A percentile compares a stretch with the other conserved stretches of the same genome.
Conservation (phyloP, 2,888 invertebrate genomes). For the Galeopsomyia nigrocyanea region DNA sequence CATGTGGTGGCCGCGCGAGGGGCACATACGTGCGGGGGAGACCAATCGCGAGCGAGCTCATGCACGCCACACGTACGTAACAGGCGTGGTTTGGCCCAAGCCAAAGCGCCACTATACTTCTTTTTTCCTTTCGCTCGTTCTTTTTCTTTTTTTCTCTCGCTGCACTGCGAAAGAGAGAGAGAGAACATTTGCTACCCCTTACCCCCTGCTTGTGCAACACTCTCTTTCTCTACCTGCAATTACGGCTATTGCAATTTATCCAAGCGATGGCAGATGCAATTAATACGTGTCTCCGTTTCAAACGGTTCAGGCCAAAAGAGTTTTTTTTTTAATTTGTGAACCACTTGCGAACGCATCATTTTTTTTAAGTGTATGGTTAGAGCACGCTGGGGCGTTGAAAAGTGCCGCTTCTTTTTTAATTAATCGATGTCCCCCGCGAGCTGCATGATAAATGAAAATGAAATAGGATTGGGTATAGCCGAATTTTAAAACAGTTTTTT, state of each 20-base stretch:
- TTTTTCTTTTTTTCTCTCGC: slow-evolving; percentile 7
- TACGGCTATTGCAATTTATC: slow-evolving; percentile 34
- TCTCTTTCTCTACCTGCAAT: slow-evolving; percentile 12
- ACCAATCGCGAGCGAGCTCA: slow-evolving; percentile 68
- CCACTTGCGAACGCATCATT: too few species aligned
- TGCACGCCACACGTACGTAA: slow-evolving; percentile 59
- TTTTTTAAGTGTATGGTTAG: too few species aligned
- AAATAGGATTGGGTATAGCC: too few species aligned
- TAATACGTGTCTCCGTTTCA: slow-evolving; percentile 26
- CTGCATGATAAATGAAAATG: too few species aligned
- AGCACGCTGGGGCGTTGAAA: too few species aligned
- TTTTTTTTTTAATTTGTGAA: too few species aligned
- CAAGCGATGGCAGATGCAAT: slow-evolving; percentile 27
- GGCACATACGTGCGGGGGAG: slow-evolving; percentile 47
- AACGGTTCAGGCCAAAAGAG: neutral
- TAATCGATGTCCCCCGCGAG: too few species aligned
- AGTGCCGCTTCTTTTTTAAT: too few species aligned
- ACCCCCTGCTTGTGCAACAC: slow-evolving; percentile 26
- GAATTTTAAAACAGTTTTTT: too few species aligned
- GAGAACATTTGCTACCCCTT: slow-evolving; percentile 11
- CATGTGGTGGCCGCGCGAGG: slow-evolving; percentile 34
- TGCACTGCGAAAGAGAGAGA: neutral
- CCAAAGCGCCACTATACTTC: slow-evolving; percentile 50
- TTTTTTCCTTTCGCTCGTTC: slow-evolving; percentile 36
- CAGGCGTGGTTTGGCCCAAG: slow-evolving; percentile 62